These are phyloP conservation scores for Pimephales promelas DNA, from an alignment of 2,113 vertebrate species.

Conservation along the genomic window DNA sequence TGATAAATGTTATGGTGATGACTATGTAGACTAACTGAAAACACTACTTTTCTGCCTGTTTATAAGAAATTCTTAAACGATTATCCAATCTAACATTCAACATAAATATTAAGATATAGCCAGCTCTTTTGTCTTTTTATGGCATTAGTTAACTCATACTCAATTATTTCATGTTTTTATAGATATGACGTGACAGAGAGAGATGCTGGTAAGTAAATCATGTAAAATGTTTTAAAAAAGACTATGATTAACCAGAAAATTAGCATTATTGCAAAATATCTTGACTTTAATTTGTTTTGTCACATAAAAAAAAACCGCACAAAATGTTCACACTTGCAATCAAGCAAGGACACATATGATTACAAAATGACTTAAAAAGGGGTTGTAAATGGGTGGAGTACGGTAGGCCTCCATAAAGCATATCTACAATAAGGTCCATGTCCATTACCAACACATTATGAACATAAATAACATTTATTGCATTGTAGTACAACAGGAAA, in stretches of 20 bases:
- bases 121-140: not conserved
- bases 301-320: not conserved
- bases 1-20: not conserved
- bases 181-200: slow-evolving; percentile 57
- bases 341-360: not conserved
- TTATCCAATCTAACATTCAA: not conserved
- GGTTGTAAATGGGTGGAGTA: slow-evolving; percentile 50
- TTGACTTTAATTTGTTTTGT: slow-evolving; percentile 14
- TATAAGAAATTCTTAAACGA: not conserved
- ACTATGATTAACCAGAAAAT: not conserved
- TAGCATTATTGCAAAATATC: not conserved
- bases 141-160: not conserved
- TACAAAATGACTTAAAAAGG: not conserved
- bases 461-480: not conserved
- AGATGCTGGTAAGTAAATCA: slow-evolving; percentile 66
- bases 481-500: not conserved
- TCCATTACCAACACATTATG: slow-evolving; percentile 29
- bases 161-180: slow-evolving; percentile 29
- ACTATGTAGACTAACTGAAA: slow-evolving; percentile 3
- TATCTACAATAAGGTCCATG: slow-evolving; percentile 37
- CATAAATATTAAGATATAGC: not conserved
- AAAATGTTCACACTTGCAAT: slow-evolving; percentile 13
- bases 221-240: not conserved
- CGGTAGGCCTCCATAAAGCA: slow-evolving; percentile 21
- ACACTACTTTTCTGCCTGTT: not conserved